Base-by-base conservation (phyloP, 2,113 vertebrate genomes). In the Oncorhynchus kisutch region DNA sequence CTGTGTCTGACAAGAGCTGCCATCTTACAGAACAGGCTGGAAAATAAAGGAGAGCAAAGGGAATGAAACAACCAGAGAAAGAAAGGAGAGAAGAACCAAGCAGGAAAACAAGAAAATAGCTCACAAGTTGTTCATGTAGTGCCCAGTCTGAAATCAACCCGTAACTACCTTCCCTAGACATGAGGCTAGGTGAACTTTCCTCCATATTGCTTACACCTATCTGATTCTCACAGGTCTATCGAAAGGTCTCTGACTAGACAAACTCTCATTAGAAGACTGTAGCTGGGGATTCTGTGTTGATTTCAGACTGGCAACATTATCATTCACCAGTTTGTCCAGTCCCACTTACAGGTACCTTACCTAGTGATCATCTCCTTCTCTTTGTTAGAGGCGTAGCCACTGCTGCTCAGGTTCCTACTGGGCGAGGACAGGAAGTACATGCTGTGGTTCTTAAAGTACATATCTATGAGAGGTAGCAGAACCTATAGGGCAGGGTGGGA, bases 321-420 rank as follows among this genome's bases (percentile, higher is more conserved):
- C 39, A 39, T 39, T 39, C 39, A 45, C 39, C 9, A 45, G 9
- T 18, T 16, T 54, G 51, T 14, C 16, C 51, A 54, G 51, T 18
- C 4, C 49, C 49, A 51, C 54, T 27, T 27, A 29, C 27, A n/a
- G 4, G 12, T 70, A 18, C 20, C 22, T 29, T 92, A 99, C 97
- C 96, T 98, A 85, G 96, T 96, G 82, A 99, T 92, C 96, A 99
- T 99, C 92, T 99, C 97, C 79, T 99, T 99, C 90, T 99, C 97
- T 82, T 98, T 98, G 88, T 97, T 97, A 75, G 97, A 97, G 79
- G 97, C 97, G 82, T 95, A 98, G 24, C 97, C 97, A 18, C 96
- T 96, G 92, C 95, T 97, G 84, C 96, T 97, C 57, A 99, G 94
- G 78, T 90, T 95, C 88, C 95, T 96, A 82, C 93, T 95, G 75